A percentile compares a stretch with the other conserved stretches of the same genome.
These are phyloP conservation scores for Hypotaenidia philippensis DNA, from an alignment of 2,797 vertebrate species.

Conservation along the genomic window DNA sequence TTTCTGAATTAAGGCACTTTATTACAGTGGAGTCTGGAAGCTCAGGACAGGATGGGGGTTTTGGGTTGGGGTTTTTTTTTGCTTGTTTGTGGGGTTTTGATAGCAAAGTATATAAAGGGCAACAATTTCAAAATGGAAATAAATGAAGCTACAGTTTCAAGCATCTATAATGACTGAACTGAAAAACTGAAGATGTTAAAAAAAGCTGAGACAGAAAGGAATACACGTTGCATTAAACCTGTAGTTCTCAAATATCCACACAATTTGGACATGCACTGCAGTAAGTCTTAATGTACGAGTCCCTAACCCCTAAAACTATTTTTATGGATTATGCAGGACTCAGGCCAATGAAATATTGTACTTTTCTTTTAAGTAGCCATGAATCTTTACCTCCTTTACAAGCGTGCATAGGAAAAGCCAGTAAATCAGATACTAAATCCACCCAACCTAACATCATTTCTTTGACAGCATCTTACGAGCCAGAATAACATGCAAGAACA, in stretches of 20 bases:
- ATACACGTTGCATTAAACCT: not conserved
- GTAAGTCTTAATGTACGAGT: not conserved
- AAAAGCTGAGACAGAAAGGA: not conserved
- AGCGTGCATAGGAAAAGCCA: not conserved
- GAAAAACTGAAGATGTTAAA: not conserved
- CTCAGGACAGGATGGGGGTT: not conserved
- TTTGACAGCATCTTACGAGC: slow-evolving; percentile 1
- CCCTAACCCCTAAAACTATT: not conserved
- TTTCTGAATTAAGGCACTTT: not conserved
- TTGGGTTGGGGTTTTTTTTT: not conserved
- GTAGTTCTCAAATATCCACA: not conserved
- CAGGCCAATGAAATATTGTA: not conserved
- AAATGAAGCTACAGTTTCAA: not conserved
- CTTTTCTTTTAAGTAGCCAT: not conserved
- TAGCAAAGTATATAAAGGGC: not conserved
- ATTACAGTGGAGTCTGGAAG: not conserved
- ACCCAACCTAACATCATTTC: not conserved
- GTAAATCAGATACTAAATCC: slow-evolving; percentile 7
- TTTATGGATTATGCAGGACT: not conserved
- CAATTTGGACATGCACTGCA: not conserved
- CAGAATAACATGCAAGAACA: slow-evolving; percentile 38
- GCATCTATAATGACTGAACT: not conserved
- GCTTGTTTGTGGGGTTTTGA: not conserved
- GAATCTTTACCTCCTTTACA: not conserved
- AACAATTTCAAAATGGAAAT: not conserved